Evolutionary conservation across 30 jellyfish, hydroid and myxozoan genomes (phyloP), one percentile per base, ranked within the genome.

Genomic region (Aurelia sp.): DNA sequence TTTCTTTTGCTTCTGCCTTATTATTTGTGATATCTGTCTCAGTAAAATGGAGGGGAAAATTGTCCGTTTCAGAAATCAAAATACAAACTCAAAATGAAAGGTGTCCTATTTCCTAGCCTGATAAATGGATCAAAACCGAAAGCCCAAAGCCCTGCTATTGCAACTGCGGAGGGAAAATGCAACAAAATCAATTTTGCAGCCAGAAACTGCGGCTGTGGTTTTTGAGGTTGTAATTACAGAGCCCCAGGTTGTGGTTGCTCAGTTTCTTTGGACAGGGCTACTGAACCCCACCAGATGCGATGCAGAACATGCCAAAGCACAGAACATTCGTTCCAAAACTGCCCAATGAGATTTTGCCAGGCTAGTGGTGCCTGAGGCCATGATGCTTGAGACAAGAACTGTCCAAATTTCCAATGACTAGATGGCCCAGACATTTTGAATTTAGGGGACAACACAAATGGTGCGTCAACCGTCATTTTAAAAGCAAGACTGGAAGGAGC

Each of bases 311-410:
- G n/a, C n/a, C n/a, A n/a, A n/a, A n/a, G n/a, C 37, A 68, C 17
- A 20, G 79, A 40, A 19, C 60, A 68, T 20, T 68, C 33, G 79
- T 68, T 68, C 33, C 79, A 55, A 9, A 18, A 31, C 68, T 68
- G 79, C 79, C 79, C 79, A 18, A 68, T 55, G 33, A 31, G 79
- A 18, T 27, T 68, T 68, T 68, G 79, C 79, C 79, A 68, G 37
- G 79, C 79, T 68, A 19, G 79, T 68, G 79, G 60, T 31, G 79
- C 75, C 13, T 9, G 79, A 68, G 79, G 79, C 79, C 79, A 68
- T 20, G n/a, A n/a, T n/a, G n/a, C n/a, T n/a, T n/a, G n/a, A n/a
- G n/a, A n/a, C n/a, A n/a, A n/a, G n/a, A n/a, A n/a, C n/a, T n/a
- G n/a, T n/a, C n/a, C n/a, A n/a, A n/a, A n/a, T n/a, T n/a, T n/a